Evolutionary conservation across 1,140 invertebrate genomes (phyloP).

Genomic region (Drosophila neocordata): DNA sequence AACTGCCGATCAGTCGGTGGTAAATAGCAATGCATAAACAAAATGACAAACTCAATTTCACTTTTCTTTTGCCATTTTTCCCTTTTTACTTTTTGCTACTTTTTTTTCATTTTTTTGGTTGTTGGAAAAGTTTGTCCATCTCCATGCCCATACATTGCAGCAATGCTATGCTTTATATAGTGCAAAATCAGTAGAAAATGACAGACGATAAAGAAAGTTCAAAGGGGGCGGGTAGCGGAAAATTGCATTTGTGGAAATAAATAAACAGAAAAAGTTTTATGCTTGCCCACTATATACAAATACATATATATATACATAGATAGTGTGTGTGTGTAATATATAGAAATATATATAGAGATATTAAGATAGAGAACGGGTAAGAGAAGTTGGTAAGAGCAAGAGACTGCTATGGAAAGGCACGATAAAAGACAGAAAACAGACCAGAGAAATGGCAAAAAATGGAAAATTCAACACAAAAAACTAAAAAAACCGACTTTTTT

Average conservation of each 20-base stretch:
- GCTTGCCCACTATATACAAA: conserved; percentile 44
- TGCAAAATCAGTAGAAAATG: conserved; percentile 79
- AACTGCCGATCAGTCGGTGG: conserved; percentile 10
- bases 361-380: not conserved
- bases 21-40: conserved; percentile 44
- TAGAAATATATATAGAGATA: not conserved
- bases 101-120: conserved; percentile 15
- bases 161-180: conserved; percentile 79
- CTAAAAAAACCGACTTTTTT: not conserved
- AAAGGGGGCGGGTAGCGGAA: conserved; percentile 53
- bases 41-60: conserved; percentile 76
- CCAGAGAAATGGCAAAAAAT: conserved; percentile 49
- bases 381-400: not conserved
- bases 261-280: conserved; percentile 78
- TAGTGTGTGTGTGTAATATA: not conserved
- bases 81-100: not conserved
- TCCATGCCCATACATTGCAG: conserved; percentile 58
- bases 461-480: conserved; percentile 51
- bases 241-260: conserved; percentile 81
- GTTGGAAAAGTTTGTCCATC: conserved; percentile 51
- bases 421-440: conserved; percentile 60
- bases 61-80: conserved; percentile 51
- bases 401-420: conserved; percentile 50
- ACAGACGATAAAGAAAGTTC: conserved; percentile 74
- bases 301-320: conserved; percentile 19